These are phyloP conservation scores for Bactericera cockerelli DNA, from an alignment of 1,140 invertebrate species.

Conservation along the genomic window DNA sequence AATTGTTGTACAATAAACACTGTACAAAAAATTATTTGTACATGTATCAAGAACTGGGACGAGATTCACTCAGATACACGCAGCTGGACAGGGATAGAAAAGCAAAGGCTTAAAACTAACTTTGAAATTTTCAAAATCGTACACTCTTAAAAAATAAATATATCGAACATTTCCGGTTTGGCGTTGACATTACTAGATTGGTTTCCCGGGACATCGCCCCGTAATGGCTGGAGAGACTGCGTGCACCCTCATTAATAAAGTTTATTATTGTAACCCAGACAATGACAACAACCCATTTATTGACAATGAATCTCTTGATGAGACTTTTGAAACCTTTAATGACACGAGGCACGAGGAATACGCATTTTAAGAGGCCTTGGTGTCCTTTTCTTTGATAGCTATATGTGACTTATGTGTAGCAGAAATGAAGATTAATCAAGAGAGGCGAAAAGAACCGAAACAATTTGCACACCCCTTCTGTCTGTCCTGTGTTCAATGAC, in stretches of 20 bases:
- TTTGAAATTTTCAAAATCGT: too few relatives aligned
- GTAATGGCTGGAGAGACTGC: neutral
- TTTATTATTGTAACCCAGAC: neutral
- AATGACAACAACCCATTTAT: constrained; percentile 7
- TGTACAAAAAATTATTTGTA: too few relatives aligned
- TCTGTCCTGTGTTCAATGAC: neutral
- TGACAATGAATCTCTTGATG: constrained; percentile 6
- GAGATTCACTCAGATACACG: too few relatives aligned
- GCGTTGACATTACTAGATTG: constrained; percentile 4
- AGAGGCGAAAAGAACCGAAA: neutral
- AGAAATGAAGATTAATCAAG: constrained; percentile 8
- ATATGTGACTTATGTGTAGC: too few relatives aligned
- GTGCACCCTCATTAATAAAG: constrained; percentile 8
- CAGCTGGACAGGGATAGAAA: too few relatives aligned
- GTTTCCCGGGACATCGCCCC: neutral
- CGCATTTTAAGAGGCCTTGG: neutral
- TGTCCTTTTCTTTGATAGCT: constrained; percentile 1
- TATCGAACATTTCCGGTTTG: neutral
- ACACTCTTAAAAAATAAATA: neutral
- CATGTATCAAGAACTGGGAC: too few relatives aligned
- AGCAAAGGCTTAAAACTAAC: too few relatives aligned
- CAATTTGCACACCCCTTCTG: constrained; percentile 3
- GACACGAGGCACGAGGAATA: constrained; percentile 1
- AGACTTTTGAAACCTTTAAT: constrained; percentile 5
- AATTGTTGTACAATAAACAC: too few relatives aligned